phyloP scores from a whole-genome alignment of 2,797 vertebrate species.

The Sebastes jordani region DNA sequence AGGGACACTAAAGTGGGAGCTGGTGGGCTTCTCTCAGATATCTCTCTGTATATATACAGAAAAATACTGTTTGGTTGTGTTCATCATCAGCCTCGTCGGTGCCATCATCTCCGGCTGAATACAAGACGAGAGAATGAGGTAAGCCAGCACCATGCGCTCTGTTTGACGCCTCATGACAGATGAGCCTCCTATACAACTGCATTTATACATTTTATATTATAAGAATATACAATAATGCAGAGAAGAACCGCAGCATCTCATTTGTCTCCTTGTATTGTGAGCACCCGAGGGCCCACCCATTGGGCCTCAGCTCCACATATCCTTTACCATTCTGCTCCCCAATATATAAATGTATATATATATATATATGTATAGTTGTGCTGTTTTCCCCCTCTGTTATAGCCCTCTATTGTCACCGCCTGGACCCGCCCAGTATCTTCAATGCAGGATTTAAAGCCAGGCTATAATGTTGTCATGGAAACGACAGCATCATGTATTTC shows the following conservation, averaged over 20 bases:
- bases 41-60: background rate
- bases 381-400: constrained; percentile 3
- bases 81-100: constrained; percentile 39
- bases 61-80: background rate
- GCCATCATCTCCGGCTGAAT: constrained; percentile 55
- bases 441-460: constrained; percentile 46
- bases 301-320: constrained; percentile 20
- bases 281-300: constrained; percentile 33
- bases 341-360: background rate
- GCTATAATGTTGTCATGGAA: constrained; percentile 77
- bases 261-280: background rate
- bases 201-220: background rate
- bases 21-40: background rate
- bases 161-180: constrained; percentile 74
- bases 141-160: constrained; percentile 75
- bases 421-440: constrained; percentile 63
- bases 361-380: background rate
- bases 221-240: background rate
- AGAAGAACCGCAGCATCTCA: background rate
- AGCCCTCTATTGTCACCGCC: constrained; percentile 49
- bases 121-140: constrained; percentile 82
- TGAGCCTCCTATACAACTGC: constrained; percentile 41
- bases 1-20: constrained; percentile 28
- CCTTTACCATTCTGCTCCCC: constrained; percentile 7
- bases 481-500: constrained; percentile 70